A percentile compares a stretch with the other conserved stretches of the same genome.
Evolutionary conservation across 2,888 invertebrate genomes (phyloP).

Genomic region (Spialia ferax): DNA sequence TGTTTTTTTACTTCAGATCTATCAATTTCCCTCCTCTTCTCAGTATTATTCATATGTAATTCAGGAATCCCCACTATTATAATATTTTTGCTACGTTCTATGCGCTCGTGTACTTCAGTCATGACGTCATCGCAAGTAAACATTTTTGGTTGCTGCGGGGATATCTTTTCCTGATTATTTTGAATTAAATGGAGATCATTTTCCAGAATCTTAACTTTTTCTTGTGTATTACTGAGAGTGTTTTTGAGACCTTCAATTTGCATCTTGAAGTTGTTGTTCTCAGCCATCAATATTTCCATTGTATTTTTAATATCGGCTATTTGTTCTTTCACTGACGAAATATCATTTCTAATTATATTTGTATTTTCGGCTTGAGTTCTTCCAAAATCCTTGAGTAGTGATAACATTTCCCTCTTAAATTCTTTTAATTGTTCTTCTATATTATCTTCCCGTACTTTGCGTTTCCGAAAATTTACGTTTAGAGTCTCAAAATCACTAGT

Average conservation of each 20-base stretch:
- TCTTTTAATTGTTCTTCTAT: not conserved
- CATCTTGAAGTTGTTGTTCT: not conserved
- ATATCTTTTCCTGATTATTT: not conserved
- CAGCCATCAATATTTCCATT: not conserved
- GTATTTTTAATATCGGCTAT: not conserved
- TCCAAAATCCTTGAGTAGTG: slow-evolving; percentile 1
- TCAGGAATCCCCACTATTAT: not conserved
- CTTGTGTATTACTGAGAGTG: not conserved
- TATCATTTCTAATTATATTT: slow-evolving; percentile 1
- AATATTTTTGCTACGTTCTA: not conserved
- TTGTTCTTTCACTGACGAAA: not conserved
- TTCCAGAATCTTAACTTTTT: not conserved
- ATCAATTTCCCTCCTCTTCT: too few relatives aligned
- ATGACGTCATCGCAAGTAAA: not conserved
- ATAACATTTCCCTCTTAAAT: not conserved
- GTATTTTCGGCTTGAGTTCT: not conserved
- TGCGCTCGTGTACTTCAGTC: not conserved
- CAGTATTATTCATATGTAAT: too few relatives aligned
- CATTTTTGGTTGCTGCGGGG: not conserved
- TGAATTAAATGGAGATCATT: not conserved
- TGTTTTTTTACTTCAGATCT: too few relatives aligned
- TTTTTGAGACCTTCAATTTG: not conserved
- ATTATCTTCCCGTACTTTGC: not conserved
- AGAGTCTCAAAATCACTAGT: not conserved
- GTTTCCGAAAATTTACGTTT: not conserved